Base-by-base conservation (phyloP, 1,140 invertebrate species). In the Leptoteleia sp. region DNA sequence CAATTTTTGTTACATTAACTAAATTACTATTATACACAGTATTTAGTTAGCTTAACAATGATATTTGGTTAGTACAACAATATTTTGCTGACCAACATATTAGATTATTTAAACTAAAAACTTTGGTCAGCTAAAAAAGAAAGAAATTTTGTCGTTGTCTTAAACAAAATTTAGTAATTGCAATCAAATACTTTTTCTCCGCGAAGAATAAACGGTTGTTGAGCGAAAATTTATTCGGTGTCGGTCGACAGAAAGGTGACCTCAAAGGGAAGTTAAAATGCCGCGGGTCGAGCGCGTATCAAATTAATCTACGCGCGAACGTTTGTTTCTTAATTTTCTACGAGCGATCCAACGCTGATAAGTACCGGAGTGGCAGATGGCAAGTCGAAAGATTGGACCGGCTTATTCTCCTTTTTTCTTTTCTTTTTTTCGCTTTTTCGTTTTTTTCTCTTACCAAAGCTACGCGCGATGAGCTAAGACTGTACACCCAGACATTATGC, bases 301-400 rank as follows among this genome's bases (percentile, higher is more conserved):
- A 75, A 73, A 72, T 68, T 76, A 76, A 80, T 76, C 78, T 80
- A 40, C 73, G 50, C 61, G 54, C 43, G 52, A 70, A 78, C 71
- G 71, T 81, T 77, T 77, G 64, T 78, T 81, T 80, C 71, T 81
- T 77, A 75, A 77, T 77, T 81, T 70, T 77, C 77, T 71, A 82
- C 81, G 72, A 81, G 77, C 75, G 81, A 83, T 83, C 65, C 81
- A 79, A 82, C 82, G 81, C 82, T 83, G 82, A 83, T 83, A 70
- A 64, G 16, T n/a, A 6, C 55, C 67, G 70, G 82, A 80, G 70
- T 70, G 70, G 71, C 77, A 76, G 62, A 76, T 68, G 65, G 27
- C 45, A 19, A 47, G 40, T 73, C 70, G 57, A 71, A 78, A 78
- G 37, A 54, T 40, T 65, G 40, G 57, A 80, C 77, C 76, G 78